Conservation (phyloP, 2,888 invertebrate species). For the Eupsilia transversa region DNA sequence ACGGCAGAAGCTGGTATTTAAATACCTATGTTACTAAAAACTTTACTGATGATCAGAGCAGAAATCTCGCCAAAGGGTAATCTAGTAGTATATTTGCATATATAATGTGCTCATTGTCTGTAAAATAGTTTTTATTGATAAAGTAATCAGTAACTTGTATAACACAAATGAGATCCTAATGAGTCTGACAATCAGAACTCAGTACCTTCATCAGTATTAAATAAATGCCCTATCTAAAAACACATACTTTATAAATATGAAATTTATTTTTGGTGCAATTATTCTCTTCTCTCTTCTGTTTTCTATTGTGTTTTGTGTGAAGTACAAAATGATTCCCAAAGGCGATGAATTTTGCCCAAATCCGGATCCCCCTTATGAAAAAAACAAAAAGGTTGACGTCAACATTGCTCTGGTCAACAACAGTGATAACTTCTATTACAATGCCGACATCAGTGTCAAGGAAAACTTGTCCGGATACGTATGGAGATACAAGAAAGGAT, state of each 20-base stretch:
- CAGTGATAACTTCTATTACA: constrained; percentile 30
- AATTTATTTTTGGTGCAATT: background rate
- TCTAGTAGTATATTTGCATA: background rate
- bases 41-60: background rate
- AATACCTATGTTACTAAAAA: too few relatives aligned
- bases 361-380: constrained; percentile 33
- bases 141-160: constrained; percentile 14
- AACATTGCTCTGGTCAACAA: constrained; percentile 2
- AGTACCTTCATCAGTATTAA: constrained; percentile 12
- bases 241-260: constrained; percentile 1
- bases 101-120: background rate
- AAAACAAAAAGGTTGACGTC: constrained; percentile 16
- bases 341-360: constrained; percentile 27
- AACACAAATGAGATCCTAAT: constrained; percentile 16
- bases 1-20: background rate
- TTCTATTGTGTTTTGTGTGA: constrained; percentile 27
- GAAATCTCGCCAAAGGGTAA: background rate
- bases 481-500: constrained; percentile 45
- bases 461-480: constrained; percentile 27
- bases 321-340: constrained; percentile 40
- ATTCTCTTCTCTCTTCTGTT: background rate
- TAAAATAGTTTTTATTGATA: constrained; percentile 17
- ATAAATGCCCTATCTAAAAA: background rate
- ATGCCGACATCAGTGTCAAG: constrained; percentile 27
- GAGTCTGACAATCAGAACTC: background rate